Base-by-base conservation (phyloP, 2,797 vertebrate species). In the Anguilla pacifica region DNA sequence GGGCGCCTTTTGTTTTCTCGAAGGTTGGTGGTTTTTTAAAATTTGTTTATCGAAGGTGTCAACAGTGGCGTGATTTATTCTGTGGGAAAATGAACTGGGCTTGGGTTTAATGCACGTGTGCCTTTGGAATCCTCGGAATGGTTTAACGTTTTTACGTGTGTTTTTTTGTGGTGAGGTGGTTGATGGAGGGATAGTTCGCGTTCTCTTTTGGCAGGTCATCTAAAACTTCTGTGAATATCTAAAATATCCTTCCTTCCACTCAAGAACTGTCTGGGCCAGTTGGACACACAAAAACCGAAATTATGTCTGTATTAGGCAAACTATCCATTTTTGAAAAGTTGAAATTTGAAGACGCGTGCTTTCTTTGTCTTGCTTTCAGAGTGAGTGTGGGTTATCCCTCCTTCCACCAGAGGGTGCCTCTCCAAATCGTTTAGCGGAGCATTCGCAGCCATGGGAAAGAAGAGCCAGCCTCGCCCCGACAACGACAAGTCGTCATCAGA, bases 401-500 rank as follows among this genome's bases (percentile, higher is more conserved):
- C 67, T 61, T 77, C 39, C 85, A 84, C 70, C 28, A 88, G 87
- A 85, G 87, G 87, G 83, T 25, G 11, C 83, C 83, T 15, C 39
- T 84, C 64, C 31, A 72, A 11, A 17, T 35, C 25, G 46, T 83
- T 17, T 2, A 67, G 25, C 49, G 57, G n/a, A 46, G 19, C 35
- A 64, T 61, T 7, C 5, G 9, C 88, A 91, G 90, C 89, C 86
- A 97, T 97, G 96, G 96, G 96, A 89, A 97, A 97, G 93, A 97
- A 97, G 87, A 92, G 19, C 79, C 91, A 91, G 93, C 95, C 95
- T 95, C 97, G 97, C 94, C 97, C 98, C 93, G 96, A 98, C 92
- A 96, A 97, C 85, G 96, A 97, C 92, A 91, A 93, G 89, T 96
- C 97, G 86, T 99, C 98, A 90, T 98, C 98, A 86, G 98, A 98